Percentiles rank a stretch among this genome's conserved stretches.
These are phyloP conservation scores for Ellobius talpinus DNA, from an alignment of 2,113 vertebrate species.

Conservation along the genomic window DNA sequence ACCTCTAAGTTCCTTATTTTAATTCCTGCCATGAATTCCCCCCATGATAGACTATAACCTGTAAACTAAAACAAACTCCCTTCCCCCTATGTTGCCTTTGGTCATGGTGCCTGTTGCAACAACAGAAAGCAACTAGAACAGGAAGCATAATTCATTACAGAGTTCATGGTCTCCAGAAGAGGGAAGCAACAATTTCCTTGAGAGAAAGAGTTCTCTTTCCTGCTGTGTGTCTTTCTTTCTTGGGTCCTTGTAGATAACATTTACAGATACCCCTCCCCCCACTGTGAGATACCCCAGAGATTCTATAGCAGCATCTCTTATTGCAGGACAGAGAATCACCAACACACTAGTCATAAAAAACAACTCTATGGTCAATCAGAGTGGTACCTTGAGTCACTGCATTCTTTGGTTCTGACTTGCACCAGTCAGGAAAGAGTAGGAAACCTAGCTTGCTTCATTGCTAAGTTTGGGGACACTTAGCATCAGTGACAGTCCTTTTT, in stretches of 20 bases:
- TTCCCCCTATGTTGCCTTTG: too few species aligned
- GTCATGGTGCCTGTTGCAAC: neutral
- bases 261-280: neutral
- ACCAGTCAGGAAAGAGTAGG: neutral
- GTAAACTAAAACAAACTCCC: neutral
- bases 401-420: neutral
- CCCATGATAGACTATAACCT: neutral
- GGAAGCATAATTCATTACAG: neutral
- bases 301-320: neutral
- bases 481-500: neutral
- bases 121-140: neutral
- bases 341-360: neutral
- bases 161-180: neutral
- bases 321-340: neutral
- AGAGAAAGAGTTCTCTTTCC: neutral
- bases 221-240: neutral
- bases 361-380: rapidly evolving
- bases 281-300: neutral
- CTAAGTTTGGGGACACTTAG: neutral
- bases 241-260: neutral
- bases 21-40: neutral
- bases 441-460: neutral
- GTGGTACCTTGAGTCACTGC: neutral
- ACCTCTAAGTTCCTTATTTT: neutral
- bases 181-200: neutral